Percentiles rank a stretch among this genome's conserved stretches.
Evolutionary conservation across 2,797 vertebrate species (phyloP).

Genomic region (Ambastaia sidthimunki): DNA sequence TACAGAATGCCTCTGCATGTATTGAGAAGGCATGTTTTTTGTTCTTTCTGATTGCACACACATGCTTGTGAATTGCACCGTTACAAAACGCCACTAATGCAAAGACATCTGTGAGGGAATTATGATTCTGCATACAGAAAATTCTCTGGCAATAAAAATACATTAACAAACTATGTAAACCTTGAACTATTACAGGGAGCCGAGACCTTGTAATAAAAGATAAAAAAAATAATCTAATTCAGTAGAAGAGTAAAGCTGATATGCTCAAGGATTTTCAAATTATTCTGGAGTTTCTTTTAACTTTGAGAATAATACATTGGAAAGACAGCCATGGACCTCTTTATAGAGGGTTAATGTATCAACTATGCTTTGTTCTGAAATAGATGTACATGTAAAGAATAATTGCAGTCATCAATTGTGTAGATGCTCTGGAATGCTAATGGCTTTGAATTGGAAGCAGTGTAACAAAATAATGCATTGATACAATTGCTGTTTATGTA

Average conservation of each 20-base stretch:
- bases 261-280: constrained; percentile 2
- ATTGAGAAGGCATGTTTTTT: constrained; percentile 69
- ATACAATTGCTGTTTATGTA: constrained; percentile 59
- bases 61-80: constrained; percentile 34
- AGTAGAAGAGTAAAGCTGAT: constrained; percentile 1
- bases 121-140: constrained; percentile 47
- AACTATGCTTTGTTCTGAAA: constrained; percentile 12
- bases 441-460: constrained; percentile 3
- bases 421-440: constrained; percentile 24
- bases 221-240: constrained; percentile 7
- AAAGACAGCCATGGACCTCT: constrained; percentile 20
- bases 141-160: constrained; percentile 68
- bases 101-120: constrained; percentile 7
- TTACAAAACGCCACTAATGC: constrained; percentile 35
- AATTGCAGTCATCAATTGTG: background rate
- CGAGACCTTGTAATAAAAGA: background rate
- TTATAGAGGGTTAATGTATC: background rate
- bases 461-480: constrained; percentile 61
- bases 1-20: constrained; percentile 80
- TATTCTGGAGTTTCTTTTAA: background rate
- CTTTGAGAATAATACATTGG: background rate
- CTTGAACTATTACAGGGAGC: constrained; percentile 7
- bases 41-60: constrained; percentile 39
- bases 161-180: constrained; percentile 59
- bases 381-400: constrained; percentile 1